Evolutionary conservation across 2,113 vertebrate genomes (phyloP).

Genomic region (Larimichthys polyactis): DNA sequence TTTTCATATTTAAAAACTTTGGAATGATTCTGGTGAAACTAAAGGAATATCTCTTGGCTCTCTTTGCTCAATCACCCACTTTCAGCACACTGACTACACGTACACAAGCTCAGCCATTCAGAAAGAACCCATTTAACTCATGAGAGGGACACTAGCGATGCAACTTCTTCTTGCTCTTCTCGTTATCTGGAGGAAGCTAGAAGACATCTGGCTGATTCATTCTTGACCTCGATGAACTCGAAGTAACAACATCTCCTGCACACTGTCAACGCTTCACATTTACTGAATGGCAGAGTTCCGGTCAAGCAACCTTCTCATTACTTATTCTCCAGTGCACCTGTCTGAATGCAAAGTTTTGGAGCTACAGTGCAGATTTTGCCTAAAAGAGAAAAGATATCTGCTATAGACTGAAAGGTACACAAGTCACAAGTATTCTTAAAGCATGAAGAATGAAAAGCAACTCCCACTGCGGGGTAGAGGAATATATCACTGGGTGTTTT

Average conservation of each 20-base stretch:
- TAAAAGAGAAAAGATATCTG: background rate
- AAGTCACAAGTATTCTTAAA: background rate
- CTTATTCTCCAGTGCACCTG: slow-evolving; percentile 11
- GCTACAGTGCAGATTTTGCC: background rate
- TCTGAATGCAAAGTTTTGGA: slow-evolving; percentile 13
- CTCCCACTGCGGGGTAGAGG: background rate
- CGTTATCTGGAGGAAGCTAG: background rate
- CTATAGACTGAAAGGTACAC: slow-evolving; percentile 10
- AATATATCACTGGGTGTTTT: slow-evolving; percentile 37
- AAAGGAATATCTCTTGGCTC: background rate
- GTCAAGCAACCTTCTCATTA: slow-evolving; percentile 1
- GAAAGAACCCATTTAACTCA: background rate
- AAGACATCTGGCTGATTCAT: slow-evolving; percentile 33
- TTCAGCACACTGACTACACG: background rate
- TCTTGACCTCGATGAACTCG: slow-evolving; percentile 30
- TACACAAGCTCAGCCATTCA: slow-evolving; percentile 17
- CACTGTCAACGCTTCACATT: background rate
- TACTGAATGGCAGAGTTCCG: slow-evolving; percentile 5
- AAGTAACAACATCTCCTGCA: background rate
- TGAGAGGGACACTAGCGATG: background rate
- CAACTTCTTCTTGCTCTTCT: background rate
- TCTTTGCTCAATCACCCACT: background rate
- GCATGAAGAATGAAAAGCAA: slow-evolving; percentile 27
- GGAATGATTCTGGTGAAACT: slow-evolving; percentile 1
- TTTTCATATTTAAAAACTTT: slow-evolving; percentile 30